Evolutionary conservation across 1,140 invertebrate genomes (phyloP).

Genomic region (honey bee (Apis mellifera)): DNA sequence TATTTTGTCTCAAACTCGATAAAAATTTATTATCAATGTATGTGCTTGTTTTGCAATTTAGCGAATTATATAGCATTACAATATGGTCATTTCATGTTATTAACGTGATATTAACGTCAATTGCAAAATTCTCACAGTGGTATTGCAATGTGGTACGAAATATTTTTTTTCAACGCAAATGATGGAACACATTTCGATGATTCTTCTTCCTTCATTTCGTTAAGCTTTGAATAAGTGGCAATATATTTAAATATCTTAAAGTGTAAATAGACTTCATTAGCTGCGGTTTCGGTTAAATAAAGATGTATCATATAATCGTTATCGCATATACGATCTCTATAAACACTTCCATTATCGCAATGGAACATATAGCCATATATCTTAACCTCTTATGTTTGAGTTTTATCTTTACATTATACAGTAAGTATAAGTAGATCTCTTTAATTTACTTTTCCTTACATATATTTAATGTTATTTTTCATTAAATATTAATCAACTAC

Average conservation of each 20-base stretch:
- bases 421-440: too few relatives aligned
- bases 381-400: too few relatives aligned
- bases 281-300: conserved; percentile 17
- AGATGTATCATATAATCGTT: background rate
- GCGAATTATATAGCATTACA: background rate
- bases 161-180: background rate
- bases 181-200: background rate
- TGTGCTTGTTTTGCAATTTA: background rate
- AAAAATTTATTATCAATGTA: background rate
- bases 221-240: background rate
- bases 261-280: conserved; percentile 4
- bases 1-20: background rate
- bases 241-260: conserved; percentile 13
- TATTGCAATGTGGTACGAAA: background rate
- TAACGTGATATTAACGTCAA: conserved; percentile 6
- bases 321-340: background rate
- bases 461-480: too few relatives aligned
- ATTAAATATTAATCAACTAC: too few relatives aligned
- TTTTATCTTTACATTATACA: too few relatives aligned
- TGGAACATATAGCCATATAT: background rate
- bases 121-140: background rate
- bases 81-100: background rate
- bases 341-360: background rate
- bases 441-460: too few relatives aligned
- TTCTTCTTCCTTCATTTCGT: background rate